Evolutionary conservation across 2,797 vertebrate species (phyloP), one percentile per base, ranked within the genome.

Genomic region (Xiphophorus birchmanni): DNA sequence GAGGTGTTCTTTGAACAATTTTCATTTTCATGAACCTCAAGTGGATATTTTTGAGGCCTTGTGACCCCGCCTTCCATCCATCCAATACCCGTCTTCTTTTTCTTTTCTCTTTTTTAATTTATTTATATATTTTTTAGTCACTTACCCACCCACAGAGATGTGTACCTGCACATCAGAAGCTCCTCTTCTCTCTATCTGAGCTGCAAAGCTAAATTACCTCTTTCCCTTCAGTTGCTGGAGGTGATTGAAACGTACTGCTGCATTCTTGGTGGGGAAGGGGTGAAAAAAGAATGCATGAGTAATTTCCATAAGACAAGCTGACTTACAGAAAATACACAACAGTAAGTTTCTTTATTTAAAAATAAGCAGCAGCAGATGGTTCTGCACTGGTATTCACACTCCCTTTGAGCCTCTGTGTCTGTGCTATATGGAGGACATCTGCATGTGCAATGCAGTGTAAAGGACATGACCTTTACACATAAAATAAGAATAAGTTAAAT

Each of bases 1-100:
- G 65, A 47, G 73, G 54, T 40, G 69, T 73, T 76, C 88, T 87
- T 82, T 81, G 63, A 90, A 86, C 85, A 82, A 83, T 90, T 90
- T 91, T 90, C 83, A 89, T 93, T 90, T 92, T 91, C 82, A 75
- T 73, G 63, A 77, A 76, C 85, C 80, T 86, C 87, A 80, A 90
- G 88, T 90, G 86, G 87, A 87, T 94, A 86, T 90, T 90, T 32
- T n/a, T 58, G 65, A 58, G 56, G 72, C 84, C 84, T 74, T 17
- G 18, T 86, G 84, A 86, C 89, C 80, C 80, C 9, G 26, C 23
- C 52, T 54, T 9, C 54, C 44, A 37, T 77, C 77, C 42, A 79
- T 75, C 35, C 76, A 78, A 80, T 84, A 42, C 32, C 54, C 60
- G 58, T 74, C 32, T 77, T 79, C 67, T 76, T 74, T 84, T 42